phyloP scores from a whole-genome alignment of 2,888 invertebrate species.

The Mythimna vitellina region DNA sequence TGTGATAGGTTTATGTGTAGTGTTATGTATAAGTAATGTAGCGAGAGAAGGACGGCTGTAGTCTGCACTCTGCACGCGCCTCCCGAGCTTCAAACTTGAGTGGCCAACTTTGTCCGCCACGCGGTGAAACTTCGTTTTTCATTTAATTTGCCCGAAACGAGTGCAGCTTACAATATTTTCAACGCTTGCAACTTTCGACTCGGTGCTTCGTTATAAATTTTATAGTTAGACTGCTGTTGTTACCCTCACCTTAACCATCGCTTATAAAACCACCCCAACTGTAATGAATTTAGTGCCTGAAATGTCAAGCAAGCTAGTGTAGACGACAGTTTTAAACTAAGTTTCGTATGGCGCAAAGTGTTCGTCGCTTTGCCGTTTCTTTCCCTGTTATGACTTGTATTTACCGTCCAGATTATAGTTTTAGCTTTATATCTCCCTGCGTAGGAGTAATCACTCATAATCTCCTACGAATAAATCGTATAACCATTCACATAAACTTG shows the following conservation, averaged over 20 bases:
- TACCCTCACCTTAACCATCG: constrained; percentile 65
- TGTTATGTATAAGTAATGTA: constrained; percentile 60
- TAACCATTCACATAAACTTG: constrained; percentile 49
- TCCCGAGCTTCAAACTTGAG: constrained; percentile 84
- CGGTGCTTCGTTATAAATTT: constrained; percentile 86
- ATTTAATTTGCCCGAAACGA: constrained; percentile 90
- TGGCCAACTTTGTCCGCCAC: constrained; percentile 86
- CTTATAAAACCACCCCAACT: constrained; percentile 68
- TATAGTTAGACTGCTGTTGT: constrained; percentile 76
- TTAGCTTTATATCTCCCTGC: neutral
- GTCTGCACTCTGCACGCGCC: constrained; percentile 72
- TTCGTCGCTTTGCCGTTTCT: constrained; percentile 55
- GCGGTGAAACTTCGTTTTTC: constrained; percentile 88
- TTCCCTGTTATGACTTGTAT: constrained; percentile 38
- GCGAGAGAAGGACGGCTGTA: constrained; percentile 58
- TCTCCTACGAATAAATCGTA: constrained; percentile 28
- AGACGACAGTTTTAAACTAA: constrained; percentile 68
- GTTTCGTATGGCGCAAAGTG: constrained; percentile 58
- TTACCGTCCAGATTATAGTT: constrained; percentile 21
- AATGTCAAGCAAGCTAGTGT: constrained; percentile 70
- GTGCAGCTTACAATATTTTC: constrained; percentile 89
- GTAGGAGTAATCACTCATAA: constrained; percentile 35
- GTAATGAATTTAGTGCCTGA: constrained; percentile 73
- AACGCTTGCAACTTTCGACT: constrained; percentile 86
- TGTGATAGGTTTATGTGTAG: constrained; percentile 34